Evolutionary conservation across 2,113 vertebrate species (phyloP).

Genomic region (Zosterops lateralis): DNA sequence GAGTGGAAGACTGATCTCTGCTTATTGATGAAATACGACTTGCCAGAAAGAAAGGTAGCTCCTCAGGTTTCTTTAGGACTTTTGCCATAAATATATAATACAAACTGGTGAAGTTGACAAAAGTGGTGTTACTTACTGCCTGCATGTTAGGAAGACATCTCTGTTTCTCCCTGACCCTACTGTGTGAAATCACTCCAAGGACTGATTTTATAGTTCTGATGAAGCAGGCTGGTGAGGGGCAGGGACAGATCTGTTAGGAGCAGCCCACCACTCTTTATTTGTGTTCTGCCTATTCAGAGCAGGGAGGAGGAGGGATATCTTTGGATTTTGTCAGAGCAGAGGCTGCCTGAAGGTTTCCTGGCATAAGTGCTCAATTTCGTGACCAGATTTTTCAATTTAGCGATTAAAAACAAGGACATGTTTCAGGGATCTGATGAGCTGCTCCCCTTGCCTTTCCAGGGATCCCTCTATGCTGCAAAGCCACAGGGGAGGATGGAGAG

Average conservation of each 20-base stretch:
- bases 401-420: not conserved
- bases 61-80: not conserved
- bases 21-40: not conserved
- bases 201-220: rapidly evolving
- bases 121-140: not conserved
- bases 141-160: not conserved
- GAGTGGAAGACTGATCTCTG: not conserved
- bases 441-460: not conserved
- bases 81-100: not conserved
- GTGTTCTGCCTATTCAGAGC: not conserved
- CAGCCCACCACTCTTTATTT: not conserved
- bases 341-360: not conserved
- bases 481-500: not conserved
- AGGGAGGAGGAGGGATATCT: not conserved
- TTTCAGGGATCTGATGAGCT: not conserved
- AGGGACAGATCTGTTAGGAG: not conserved
- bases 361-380: not conserved
- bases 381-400: not conserved
- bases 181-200: not conserved
- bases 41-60: not conserved
- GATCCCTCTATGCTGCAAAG: not conserved
- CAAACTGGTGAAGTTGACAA: not conserved
- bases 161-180: not conserved
- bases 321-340: not conserved
- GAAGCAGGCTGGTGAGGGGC: not conserved